A percentile compares a stretch with the other conserved stretches of the same genome.
Evolutionary conservation across 2,113 vertebrate genomes (phyloP).

Genomic region (Chaenocephalus aceratus): DNA sequence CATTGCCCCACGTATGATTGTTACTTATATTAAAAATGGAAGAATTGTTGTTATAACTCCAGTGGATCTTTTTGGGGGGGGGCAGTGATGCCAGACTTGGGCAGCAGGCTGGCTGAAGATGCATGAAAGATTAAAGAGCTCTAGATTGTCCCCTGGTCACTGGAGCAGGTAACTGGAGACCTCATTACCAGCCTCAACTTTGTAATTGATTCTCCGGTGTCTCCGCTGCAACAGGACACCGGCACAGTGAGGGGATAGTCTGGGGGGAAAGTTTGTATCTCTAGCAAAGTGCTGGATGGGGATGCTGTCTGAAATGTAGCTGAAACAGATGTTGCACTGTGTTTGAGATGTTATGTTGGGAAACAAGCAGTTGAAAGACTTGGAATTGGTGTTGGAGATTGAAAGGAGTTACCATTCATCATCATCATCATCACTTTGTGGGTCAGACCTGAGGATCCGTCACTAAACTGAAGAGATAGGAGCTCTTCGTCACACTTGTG

Average conservation of each 20-base stretch:
- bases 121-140: slow-evolving; percentile 73
- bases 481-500: not conserved
- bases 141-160: slow-evolving; percentile 63
- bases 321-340: too few species aligned
- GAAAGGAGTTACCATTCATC: too few species aligned
- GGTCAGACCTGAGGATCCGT: slow-evolving; percentile 9
- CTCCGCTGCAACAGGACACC: slow-evolving; percentile 63
- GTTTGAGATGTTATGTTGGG: too few species aligned
- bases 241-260: not conserved
- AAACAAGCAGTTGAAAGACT: too few species aligned
- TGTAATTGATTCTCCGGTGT: slow-evolving; percentile 77
- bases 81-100: not conserved
- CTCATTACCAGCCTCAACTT: slow-evolving; percentile 72
- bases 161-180: slow-evolving; percentile 68
- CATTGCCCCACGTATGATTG: too few species aligned
- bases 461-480: slow-evolving; percentile 10
- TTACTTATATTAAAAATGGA: not conserved
- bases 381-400: not conserved
- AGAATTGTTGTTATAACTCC: not conserved
- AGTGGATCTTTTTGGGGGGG: not conserved
- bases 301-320: not conserved
- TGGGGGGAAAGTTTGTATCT: slow-evolving; percentile 12
- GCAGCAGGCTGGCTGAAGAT: slow-evolving; percentile 22
- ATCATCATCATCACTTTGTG: not conserved
- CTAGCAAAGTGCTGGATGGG: not conserved